Evolutionary conservation across 2,113 vertebrate species (phyloP), one percentile per base, ranked within the genome.

Genomic region (Ceyx margarethae): DNA sequence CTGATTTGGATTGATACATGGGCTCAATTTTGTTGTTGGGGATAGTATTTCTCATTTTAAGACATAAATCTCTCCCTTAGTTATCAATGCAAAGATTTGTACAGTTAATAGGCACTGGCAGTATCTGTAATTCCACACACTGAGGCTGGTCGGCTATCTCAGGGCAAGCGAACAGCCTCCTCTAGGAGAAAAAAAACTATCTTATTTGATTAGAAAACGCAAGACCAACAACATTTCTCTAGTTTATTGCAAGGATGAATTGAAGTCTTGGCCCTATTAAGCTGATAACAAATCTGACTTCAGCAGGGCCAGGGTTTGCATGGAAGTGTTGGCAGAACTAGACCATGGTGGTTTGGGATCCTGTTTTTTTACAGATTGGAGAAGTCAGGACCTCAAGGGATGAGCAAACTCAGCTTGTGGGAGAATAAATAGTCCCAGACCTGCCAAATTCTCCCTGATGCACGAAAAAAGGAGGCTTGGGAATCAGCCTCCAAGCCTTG

Each of bases 241-340:
- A 35, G 87, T 95, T 94, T 93, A 94, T 91, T 93, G 93, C 62
- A 37, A 79, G 71, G 89, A 87, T 87, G 93, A 87, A 92, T 91
- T 94, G 91, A 95, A 96, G 90, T 85, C 93, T 73, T 87, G 85
- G 81, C 89, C 91, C 46, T 92, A 82, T 87, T 92, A 95, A 89
- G 42, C 62, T 95, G 95, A 94, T 94, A 96, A 94, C 84, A 81
- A 92, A 94, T 56, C 33, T 0, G 1, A 35, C 66, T 89, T 45
- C 89, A 53, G 46, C 37, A 3, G 54, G 87, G 54, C 89, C 81
- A 82, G 78, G 57, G 25, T 45, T 83, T 91, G 53, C 54, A 28
- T 35, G 66, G 79, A 81, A 86, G 65, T 40, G 40, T 60, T 68
- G 65, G 57, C 69, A 68, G 90, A 72, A 90, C 56, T 21, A 76